A percentile compares a stretch with the other conserved stretches of the same genome.
Conservation (phyloP, 1,140 invertebrate species). For the Ptiloglossa arizonensis region DNA sequence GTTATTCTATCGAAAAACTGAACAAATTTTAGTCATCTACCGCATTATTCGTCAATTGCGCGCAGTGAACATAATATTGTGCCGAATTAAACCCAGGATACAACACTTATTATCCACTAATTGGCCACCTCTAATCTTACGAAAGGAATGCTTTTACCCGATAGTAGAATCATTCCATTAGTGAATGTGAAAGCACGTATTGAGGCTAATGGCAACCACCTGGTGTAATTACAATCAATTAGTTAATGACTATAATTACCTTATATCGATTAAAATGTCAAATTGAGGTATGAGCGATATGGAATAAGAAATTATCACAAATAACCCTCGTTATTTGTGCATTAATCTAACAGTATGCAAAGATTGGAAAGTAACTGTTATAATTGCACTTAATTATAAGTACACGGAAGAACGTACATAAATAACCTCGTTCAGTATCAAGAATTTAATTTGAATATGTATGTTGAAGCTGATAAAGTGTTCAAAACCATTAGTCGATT, state of each 20-base stretch:
- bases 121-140: background rate
- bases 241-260: slow-evolving; percentile 27
- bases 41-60: no score
- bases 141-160: background rate
- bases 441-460: background rate
- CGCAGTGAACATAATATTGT: no score
- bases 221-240: slow-evolving; percentile 2
- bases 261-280: slow-evolving; percentile 2
- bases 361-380: background rate
- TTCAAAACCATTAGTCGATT: no score
- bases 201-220: background rate
- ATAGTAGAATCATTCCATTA: slow-evolving; percentile 25
- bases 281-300: background rate
- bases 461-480: background rate
- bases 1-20: no score
- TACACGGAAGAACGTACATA: no score
- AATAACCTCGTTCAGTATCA: background rate
- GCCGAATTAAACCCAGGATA: background rate
- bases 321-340: slow-evolving; percentile 4
- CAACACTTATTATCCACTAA: background rate
- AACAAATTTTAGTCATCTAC: no score
- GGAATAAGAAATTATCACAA: background rate
- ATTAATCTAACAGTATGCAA: background rate
- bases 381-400: no score
- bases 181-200: slow-evolving; percentile 5